Evolutionary conservation across 2,113 vertebrate genomes (phyloP).

Genomic region (Psittacula cyanocephala): DNA sequence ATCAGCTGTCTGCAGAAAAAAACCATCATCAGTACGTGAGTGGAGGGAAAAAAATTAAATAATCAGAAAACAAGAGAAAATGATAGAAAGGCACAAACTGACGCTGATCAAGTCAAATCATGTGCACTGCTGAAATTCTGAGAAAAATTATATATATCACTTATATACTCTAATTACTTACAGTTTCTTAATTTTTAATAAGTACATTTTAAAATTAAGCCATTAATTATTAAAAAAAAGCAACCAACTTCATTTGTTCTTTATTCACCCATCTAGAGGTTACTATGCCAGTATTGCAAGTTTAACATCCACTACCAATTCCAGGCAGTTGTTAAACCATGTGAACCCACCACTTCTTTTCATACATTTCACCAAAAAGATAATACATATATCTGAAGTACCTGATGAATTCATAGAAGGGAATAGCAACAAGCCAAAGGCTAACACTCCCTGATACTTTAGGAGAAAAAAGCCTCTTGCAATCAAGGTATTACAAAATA

Average conservation of each 20-base stretch:
- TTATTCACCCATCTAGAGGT: background rate
- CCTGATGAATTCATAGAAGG: background rate
- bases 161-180: background rate
- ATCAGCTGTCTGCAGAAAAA: conserved; percentile 81
- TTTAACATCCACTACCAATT: background rate
- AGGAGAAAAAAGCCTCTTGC: background rate
- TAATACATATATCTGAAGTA: background rate
- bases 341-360: background rate
- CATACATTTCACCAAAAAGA: background rate
- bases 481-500: background rate
- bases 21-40: conserved; percentile 62
- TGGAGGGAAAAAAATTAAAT: background rate
- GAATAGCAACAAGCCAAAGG: background rate
- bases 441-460: background rate
- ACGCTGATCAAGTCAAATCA: background rate
- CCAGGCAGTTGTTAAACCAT: background rate
- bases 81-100: background rate
- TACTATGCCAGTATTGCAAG: background rate
- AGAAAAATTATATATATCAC: background rate
- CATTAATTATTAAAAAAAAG: background rate
- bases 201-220: background rate
- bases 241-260: background rate
- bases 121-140: background rate
- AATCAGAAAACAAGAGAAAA: conserved; percentile 27
- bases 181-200: background rate